Evolutionary conservation across 2,797 vertebrate species (phyloP).

Genomic region (Falco peregrinus): DNA sequence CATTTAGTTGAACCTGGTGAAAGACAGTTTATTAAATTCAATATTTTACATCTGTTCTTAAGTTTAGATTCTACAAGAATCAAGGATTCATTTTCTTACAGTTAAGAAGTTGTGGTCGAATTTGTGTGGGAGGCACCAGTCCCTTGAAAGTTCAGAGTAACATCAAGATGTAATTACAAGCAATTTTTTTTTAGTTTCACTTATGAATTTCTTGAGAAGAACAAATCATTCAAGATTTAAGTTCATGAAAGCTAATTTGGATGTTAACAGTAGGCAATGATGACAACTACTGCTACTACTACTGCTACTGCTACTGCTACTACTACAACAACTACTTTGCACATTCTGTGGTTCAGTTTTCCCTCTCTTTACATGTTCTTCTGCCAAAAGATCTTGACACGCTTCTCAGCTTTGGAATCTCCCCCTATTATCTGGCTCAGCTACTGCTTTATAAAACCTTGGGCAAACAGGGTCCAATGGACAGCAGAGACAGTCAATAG

Average conservation of each 20-base stretch:
- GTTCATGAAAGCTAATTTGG: not conserved
- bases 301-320: not conserved
- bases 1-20: not conserved
- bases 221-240: not conserved
- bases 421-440: not conserved
- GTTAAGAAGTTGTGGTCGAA: not conserved
- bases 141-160: not conserved
- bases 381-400: not conserved
- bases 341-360: not conserved
- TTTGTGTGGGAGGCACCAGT: not conserved
- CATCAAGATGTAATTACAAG: not conserved
- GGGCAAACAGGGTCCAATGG: not conserved
- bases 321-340: not conserved
- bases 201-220: not conserved
- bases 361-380: not conserved
- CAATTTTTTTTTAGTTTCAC: not conserved
- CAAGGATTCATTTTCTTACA: not conserved
- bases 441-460: not conserved
- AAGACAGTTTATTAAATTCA: not conserved
- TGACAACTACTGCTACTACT: not conserved
- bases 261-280: not conserved
- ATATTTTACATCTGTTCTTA: not conserved
- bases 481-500: not conserved
- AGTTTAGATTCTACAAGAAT: not conserved
- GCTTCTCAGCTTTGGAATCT: not conserved